Conservation (phyloP, 1,140 invertebrate species). For the Formica selysi region DNA sequence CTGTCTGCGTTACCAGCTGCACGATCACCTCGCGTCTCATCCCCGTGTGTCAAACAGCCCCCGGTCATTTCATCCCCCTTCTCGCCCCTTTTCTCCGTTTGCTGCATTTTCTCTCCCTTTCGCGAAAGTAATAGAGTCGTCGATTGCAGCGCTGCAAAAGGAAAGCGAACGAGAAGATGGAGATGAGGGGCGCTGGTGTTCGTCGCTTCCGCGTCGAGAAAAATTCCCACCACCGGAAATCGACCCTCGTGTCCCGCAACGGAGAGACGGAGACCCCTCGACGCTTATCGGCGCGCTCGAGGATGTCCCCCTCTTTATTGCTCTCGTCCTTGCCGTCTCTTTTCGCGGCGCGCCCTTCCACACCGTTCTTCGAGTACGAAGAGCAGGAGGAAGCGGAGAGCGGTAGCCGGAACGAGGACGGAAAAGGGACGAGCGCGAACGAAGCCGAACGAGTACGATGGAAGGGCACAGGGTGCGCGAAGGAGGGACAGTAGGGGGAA, state of each 20-base stretch:
- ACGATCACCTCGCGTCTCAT: slow-evolving; percentile 65
- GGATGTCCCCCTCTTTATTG: slow-evolving; percentile 69
- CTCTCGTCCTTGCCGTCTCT: slow-evolving; percentile 48
- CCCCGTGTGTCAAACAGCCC: slow-evolving; percentile 49
- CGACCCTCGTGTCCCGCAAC: slow-evolving; percentile 70
- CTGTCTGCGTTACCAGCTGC: slow-evolving; percentile 67
- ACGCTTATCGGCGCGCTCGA: slow-evolving; percentile 72
- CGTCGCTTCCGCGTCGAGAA: slow-evolving; percentile 57
- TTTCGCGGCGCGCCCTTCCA: slow-evolving; percentile 43
- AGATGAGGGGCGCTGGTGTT: slow-evolving; percentile 60
- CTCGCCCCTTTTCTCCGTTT: slow-evolving; percentile 37
- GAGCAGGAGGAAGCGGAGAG: slow-evolving; percentile 59
- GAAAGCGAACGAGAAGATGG: slow-evolving; percentile 69
- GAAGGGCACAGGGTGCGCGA: background rate
- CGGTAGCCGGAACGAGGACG: slow-evolving; percentile 53
- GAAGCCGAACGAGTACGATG: slow-evolving; percentile 26
- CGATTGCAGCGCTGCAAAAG: slow-evolving; percentile 74
- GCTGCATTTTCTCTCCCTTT: slow-evolving; percentile 64
- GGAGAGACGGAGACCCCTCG: slow-evolving; percentile 67
- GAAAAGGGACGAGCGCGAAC: slow-evolving; percentile 61
- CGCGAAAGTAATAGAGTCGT: slow-evolving; percentile 76
- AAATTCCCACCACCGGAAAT: slow-evolving; percentile 78
- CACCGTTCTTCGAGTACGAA: slow-evolving; percentile 62
- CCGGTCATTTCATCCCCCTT: slow-evolving; percentile 17
- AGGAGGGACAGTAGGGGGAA: slow-evolving; percentile 30